Evolutionary conservation across 1,140 invertebrate genomes (phyloP).

Genomic region (Drusus annulatus): DNA sequence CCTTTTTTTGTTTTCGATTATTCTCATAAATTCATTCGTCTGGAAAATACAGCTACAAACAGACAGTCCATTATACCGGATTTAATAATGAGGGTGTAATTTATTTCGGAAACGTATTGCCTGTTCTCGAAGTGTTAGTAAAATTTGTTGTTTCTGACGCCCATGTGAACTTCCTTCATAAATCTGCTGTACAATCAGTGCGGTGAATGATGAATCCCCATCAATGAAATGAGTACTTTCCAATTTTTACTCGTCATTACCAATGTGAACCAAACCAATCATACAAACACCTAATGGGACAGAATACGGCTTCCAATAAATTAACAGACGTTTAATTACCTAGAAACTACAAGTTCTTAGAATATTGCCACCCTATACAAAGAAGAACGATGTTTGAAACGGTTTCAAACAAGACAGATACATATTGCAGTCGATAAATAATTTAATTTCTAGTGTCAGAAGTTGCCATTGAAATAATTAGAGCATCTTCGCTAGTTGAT

Average conservation of each 20-base stretch:
- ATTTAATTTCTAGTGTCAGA: constrained; percentile 23
- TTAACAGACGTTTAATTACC: constrained; percentile 27
- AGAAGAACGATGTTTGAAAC: constrained; percentile 4
- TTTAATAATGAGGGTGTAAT: too few species aligned
- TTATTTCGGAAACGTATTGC: neutral
- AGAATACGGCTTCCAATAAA: constrained; percentile 9
- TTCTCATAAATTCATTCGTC: too few species aligned
- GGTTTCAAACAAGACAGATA: constrained; percentile 11
- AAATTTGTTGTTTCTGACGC: constrained; percentile 12
- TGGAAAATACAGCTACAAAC: too few species aligned
- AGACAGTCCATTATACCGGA: too few species aligned
- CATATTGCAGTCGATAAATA: constrained; percentile 18
- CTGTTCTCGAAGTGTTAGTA: neutral
- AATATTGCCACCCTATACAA: constrained; percentile 6
- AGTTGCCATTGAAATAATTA: neutral
- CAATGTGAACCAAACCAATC: constrained; percentile 17
- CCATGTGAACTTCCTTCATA: neutral
- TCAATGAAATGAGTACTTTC: neutral
- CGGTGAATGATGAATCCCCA: neutral
- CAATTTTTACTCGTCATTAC: neutral
- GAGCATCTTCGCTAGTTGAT: constrained; percentile 1
- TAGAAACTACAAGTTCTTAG: constrained; percentile 1
- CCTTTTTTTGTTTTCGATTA: too few species aligned
- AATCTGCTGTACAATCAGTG: neutral
- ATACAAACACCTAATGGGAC: constrained; percentile 10